phyloP scores from a whole-genome alignment of 2,797 vertebrate genomes.

The Sebastes oblongus region DNA sequence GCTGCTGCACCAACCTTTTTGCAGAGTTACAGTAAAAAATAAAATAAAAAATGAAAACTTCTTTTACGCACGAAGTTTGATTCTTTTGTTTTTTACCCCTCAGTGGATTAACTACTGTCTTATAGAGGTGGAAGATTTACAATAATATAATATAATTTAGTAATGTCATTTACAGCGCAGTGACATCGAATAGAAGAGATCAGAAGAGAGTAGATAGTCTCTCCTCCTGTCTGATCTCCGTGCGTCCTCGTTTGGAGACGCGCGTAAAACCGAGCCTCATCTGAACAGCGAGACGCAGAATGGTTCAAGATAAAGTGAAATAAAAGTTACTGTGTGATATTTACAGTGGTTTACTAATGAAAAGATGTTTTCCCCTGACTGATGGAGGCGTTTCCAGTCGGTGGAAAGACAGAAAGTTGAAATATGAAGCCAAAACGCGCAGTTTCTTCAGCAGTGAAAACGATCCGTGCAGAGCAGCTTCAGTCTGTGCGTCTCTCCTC shows the following conservation, averaged over 20 bases:
- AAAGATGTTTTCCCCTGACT: neutral
- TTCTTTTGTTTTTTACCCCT: neutral
- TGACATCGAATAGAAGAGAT: neutral
- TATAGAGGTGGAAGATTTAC: neutral
- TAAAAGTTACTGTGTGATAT: neutral
- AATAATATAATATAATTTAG: neutral
- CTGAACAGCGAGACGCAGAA: neutral
- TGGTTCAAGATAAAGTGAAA: neutral
- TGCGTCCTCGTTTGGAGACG: slow-evolving; percentile 56
- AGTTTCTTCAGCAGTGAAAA: neutral
- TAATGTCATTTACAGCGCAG: neutral
- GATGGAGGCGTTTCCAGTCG: slow-evolving; percentile 5
- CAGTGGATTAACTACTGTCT: neutral
- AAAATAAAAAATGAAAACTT: slow-evolving; percentile 22
- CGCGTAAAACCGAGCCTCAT: slow-evolving; percentile 14
- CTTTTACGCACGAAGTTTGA: neutral
- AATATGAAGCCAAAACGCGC: slow-evolving; percentile 2
- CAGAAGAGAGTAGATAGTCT: neutral
- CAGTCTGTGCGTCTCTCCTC: slow-evolving; percentile 7
- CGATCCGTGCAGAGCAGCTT: slow-evolving; percentile 13
- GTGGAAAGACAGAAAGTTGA: slow-evolving; percentile 12
- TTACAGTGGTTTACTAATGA: neutral
- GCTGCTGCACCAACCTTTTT: neutral
- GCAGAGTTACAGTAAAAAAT: neutral
- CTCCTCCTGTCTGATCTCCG: slow-evolving; percentile 3